phyloP scores from a whole-genome alignment of 2,113 vertebrate species.

The Syrmaticus mikado region DNA sequence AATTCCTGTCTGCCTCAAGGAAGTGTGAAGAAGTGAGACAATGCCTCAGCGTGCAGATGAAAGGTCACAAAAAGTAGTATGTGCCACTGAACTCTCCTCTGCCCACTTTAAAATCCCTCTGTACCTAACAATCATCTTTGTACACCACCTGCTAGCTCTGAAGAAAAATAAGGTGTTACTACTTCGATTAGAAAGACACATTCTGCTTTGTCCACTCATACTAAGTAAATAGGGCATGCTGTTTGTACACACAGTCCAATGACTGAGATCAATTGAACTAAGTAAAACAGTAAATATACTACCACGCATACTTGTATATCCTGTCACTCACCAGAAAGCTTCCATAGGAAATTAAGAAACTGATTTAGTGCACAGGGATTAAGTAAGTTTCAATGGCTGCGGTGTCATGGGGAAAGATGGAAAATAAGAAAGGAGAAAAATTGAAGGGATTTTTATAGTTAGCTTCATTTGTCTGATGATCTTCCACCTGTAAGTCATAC shows the following conservation, averaged over 20 bases:
- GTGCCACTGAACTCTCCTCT: background rate
- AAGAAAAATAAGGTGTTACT: background rate
- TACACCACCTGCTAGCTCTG: background rate
- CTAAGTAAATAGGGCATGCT: background rate
- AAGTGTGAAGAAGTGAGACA: background rate
- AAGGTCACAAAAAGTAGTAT: background rate
- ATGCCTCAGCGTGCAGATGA: rapidly evolving
- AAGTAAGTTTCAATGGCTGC: background rate
- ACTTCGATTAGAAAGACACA: background rate
- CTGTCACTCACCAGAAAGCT: background rate
- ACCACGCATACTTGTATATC: background rate
- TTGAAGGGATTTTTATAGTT: background rate
- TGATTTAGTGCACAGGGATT: background rate
- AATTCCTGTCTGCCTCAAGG: background rate
- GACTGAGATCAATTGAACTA: background rate
- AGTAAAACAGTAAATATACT: background rate
- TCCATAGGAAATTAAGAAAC: background rate
- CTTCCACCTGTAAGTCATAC: background rate
- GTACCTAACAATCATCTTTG: background rate
- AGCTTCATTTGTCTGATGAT: background rate
- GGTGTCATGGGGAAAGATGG: background rate
- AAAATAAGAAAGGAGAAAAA: background rate
- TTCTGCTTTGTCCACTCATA: background rate
- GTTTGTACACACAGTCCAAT: background rate
- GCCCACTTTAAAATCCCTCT: background rate